Percentiles rank a stretch among this genome's conserved stretches.
These are phyloP conservation scores for Tenebrosternarchus preto DNA, from an alignment of 2,113 vertebrate species.

Conservation along the genomic window DNA sequence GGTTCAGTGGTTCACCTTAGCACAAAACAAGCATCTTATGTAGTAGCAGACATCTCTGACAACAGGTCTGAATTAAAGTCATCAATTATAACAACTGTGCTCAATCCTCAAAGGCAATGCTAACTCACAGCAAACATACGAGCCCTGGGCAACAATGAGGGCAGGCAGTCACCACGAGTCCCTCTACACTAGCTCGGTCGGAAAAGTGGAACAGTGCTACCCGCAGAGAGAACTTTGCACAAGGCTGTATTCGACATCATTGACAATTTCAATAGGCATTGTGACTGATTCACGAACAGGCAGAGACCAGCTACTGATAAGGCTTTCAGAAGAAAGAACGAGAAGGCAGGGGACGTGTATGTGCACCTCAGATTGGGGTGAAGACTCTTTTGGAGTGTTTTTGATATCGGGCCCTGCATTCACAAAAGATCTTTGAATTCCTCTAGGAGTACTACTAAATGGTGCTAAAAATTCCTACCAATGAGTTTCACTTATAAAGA, in stretches of 20 bases:
- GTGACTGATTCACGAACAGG: conserved; percentile 72
- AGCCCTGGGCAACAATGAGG: not conserved
- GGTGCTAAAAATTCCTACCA: not conserved
- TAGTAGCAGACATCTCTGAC: not conserved
- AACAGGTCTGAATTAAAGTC: not conserved
- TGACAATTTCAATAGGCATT: conserved; percentile 63
- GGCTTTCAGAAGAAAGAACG: conserved; percentile 71
- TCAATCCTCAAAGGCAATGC: not conserved
- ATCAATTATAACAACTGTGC: not conserved
- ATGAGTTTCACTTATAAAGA: not conserved
- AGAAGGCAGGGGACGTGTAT: conserved; percentile 45
- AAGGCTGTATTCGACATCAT: conserved; percentile 66
- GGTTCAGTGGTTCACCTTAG: no score
- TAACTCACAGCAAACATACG: not conserved
- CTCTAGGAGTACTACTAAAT: not conserved
- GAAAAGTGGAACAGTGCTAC: conserved; percentile 16
- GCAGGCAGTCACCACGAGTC: not conserved
- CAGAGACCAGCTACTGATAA: conserved; percentile 67
- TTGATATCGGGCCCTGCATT: not conserved
- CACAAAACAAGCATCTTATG: not conserved
- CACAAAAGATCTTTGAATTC: not conserved
- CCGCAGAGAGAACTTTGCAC: conserved; percentile 56
- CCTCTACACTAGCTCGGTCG: not conserved
- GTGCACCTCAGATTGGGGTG: not conserved
- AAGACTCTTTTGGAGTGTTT: conserved; percentile 25